Evolutionary conservation across 2,888 invertebrate species (phyloP), one percentile per base, ranked within the genome.

Genomic region (Athrips mouffetella): DNA sequence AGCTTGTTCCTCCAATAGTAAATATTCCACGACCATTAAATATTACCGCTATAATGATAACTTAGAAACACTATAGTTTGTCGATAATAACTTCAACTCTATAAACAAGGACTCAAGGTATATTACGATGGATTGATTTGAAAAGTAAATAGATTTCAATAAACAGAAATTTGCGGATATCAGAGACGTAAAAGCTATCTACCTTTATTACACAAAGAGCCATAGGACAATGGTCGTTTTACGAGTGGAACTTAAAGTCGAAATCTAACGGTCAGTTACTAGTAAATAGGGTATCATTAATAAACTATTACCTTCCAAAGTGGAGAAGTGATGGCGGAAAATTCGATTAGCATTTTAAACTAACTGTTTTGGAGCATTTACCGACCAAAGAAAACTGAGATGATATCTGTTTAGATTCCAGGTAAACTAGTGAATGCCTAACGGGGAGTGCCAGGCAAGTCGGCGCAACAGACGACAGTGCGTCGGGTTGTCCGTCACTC

Each of bases 341-440:
- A 21, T 35, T 35, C n/a, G 21, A 37, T 37, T 21, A 37, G 37
- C 20, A 21, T 37, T 31, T 44, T 30, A 20, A 30, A 44, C 16
- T 30, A 44, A 44, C 42, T 27, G 44, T 44, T 20, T 44, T 44
- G 7, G 15, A 30, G 44, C 25, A 13, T 44, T 44, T 45, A 29
- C 50, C 18, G 47, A 39, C 47, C 50, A 70, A 70, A 73, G 29
- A 16, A 16, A 29, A n/a, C 37, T 31, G 44, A 73, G 82, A 84
- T 84, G 75, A 76, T 80, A 83, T 85, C 85, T 77, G 72, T 73
- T 61, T 67, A 76, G 80, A 80, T 78, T 77, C 76, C 76, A 65
- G 73, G 74, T 73, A 76, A 68, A 71, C 73, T 77, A 70, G 67
- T 80, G 80, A 84, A 84, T 83, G 80, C 75, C 78, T 84, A 81